Base-by-base conservation (phyloP, 1,140 invertebrate genomes). In the Drosophila grimshawi region DNA sequence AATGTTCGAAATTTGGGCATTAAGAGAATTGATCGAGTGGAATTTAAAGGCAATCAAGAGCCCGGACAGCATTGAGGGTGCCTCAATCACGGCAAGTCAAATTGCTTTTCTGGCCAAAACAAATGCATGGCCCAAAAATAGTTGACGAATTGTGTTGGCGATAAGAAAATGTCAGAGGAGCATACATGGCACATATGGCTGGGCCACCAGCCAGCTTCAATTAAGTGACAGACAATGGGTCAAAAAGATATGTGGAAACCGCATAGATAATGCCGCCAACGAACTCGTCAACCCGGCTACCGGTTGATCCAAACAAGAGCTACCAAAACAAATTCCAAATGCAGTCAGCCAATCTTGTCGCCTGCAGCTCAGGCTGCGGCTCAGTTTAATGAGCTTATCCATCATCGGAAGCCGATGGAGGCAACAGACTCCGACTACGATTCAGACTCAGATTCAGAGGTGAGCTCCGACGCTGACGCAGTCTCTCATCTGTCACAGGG, bases 321-420 rank as follows among this genome's bases (percentile, higher is more conserved):
- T 41, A 10, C 39, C 39, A 51, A 46, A 46, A 46, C 10, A 46
- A 46, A 46, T 8, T 35, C 29, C 37, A 11, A 52, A 62, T 49
- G 62, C 27, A 29, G 35, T 41, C 62, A 46, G 59, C 63, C 52
- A 51, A 63, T 76, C 74, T 67, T 56, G 51, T 72, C 45, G 67
- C 66, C 39, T 41, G 61, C 39, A 43, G n/a, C 39, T 43, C n/a
- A 33, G 65, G 61, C 67, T 53, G 67, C 67, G 64, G 56, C 76
- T 67, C 69, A 67, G 74, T 78, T 85, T 85, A 89, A 89, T 89
- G 85, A 89, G 86, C 85, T 89, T 89, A 89, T 89, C 85, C 85
- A 89, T 89, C 85, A 89, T 80, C 67, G 68, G 68, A 48, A 52
- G 62, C 64, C 61, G 10, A n/a, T 43, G 37, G 7, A 39, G 37